Percentiles rank a stretch among this genome's conserved stretches.
phyloP scores from a whole-genome alignment of 2,888 invertebrate genomes.

The Ochropleura plecta region DNA sequence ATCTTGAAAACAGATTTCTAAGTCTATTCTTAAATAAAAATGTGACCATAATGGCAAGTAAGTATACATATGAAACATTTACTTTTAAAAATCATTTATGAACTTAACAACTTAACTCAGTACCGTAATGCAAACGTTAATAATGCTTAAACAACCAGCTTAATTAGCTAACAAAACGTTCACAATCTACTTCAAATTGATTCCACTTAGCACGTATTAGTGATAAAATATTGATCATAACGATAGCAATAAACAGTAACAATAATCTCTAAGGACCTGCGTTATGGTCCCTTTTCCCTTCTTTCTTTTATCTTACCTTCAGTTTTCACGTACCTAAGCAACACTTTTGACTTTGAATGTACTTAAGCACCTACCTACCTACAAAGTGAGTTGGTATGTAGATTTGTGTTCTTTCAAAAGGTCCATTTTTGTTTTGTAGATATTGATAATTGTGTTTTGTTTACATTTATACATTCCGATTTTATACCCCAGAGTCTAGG shows the following conservation, averaged over 20 bases:
- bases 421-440: background rate
- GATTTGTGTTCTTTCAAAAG: background rate
- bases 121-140: background rate
- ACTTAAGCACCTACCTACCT: conserved; percentile 10
- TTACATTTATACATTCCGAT: background rate
- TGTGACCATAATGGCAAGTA: background rate
- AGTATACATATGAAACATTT: background rate
- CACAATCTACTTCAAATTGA: conserved; percentile 43
- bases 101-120: background rate
- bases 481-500: background rate
- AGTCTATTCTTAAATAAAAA: background rate
- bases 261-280: conserved; percentile 59
- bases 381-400: conserved; percentile 1
- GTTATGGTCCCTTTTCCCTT: conserved; percentile 20
- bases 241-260: conserved; percentile 58
- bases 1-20: background rate
- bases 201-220: conserved; percentile 61
- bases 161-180: conserved; percentile 39
- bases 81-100: background rate
- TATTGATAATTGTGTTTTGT: background rate
- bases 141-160: conserved; percentile 23
- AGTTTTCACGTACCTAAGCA: conserved; percentile 2
- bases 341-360: conserved; percentile 23
- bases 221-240: conserved; percentile 58
- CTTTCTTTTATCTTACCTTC: conserved; percentile 24